phyloP scores from a whole-genome alignment of 2,888 invertebrate species.

The Isotomurus palustris region DNA sequence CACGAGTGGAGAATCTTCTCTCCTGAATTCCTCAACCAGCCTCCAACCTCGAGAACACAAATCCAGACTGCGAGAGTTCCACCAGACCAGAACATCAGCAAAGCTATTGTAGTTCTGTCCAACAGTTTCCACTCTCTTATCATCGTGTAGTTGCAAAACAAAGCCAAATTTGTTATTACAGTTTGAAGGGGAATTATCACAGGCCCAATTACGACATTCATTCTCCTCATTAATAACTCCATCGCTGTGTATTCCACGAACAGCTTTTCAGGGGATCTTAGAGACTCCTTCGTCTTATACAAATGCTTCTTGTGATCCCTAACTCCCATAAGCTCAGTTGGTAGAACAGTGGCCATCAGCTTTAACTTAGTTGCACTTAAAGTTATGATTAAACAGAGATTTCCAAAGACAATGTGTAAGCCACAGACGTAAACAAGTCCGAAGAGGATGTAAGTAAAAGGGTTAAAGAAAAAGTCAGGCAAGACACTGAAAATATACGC shows the following conservation, averaged over 20 bases:
- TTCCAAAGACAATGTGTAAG: too few species aligned
- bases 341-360: too few species aligned
- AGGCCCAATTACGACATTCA: neutral
- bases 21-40: neutral
- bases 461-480: too few species aligned
- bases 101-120: neutral
- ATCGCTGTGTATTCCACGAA: neutral
- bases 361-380: too few species aligned
- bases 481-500: too few species aligned
- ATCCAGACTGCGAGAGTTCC: neutral
- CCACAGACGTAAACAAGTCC: too few species aligned
- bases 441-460: too few species aligned
- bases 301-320: neutral
- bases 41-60: neutral
- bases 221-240: neutral
- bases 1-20: neutral
- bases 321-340: too few species aligned
- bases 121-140: neutral
- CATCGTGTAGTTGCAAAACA: neutral
- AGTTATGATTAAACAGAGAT: too few species aligned
- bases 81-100: neutral
- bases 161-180: neutral
- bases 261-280: neutral
- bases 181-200: neutral
- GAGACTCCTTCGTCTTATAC: neutral